phyloP scores from a whole-genome alignment of 1,140 invertebrate genomes.

The Aradophagus sp. region DNA sequence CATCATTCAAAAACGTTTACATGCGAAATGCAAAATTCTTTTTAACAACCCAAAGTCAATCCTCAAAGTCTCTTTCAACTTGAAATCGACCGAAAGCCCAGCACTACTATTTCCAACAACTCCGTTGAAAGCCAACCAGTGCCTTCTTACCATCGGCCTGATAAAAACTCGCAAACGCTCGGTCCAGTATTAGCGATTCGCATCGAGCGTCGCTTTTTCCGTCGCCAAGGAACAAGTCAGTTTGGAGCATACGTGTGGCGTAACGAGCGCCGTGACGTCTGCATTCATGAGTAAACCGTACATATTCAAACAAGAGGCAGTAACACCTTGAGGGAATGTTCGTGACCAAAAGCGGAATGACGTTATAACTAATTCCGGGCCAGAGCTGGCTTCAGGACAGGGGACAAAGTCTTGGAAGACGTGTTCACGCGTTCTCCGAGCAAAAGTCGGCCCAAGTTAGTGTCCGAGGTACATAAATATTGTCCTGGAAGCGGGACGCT shows the following conservation, averaged over 20 bases:
- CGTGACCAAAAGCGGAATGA: conserved; percentile 51
- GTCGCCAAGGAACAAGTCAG: conserved; percentile 3
- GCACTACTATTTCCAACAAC: too few species aligned
- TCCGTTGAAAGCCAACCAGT: too few species aligned
- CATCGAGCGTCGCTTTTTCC: conserved; percentile 1
- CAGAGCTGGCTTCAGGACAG: conserved; percentile 29
- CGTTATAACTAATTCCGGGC: conserved; percentile 62
- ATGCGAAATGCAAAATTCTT: too few species aligned
- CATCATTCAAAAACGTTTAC: too few species aligned
- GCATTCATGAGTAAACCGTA: conserved; percentile 46
- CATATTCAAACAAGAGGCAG: conserved; percentile 45
- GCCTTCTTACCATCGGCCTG: too few species aligned
- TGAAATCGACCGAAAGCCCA: too few species aligned
- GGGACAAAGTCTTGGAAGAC: conserved; percentile 46
- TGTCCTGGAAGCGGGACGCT: conserved; percentile 62
- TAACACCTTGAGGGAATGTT: conserved; percentile 46
- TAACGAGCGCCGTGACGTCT: conserved; percentile 29
- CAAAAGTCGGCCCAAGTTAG: conserved; percentile 55
- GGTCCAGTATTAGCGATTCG: conserved; percentile 13
- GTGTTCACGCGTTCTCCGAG: conserved; percentile 35
- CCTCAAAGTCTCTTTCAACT: too few species aligned
- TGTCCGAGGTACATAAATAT: conserved; percentile 60
- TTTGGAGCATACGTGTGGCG: not conserved
- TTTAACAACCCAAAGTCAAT: too few species aligned
- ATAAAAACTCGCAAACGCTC: conserved; percentile 11